Base-by-base conservation (phyloP, 2,888 invertebrate species). In the Agriopis marginaria region DNA sequence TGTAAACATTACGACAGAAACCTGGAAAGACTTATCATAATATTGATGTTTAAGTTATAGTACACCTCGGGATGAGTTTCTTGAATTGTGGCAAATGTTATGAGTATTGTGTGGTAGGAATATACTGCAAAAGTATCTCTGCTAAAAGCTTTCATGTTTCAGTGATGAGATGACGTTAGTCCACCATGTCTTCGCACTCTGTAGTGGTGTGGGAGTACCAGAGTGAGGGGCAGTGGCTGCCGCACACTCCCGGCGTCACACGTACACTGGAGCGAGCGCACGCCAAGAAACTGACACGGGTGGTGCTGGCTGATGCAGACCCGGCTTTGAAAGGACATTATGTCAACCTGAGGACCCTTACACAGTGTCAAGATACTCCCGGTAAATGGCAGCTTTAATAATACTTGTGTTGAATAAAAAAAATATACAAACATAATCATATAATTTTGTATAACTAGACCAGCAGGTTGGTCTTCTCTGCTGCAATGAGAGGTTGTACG, bases 231-330 rank as follows among this genome's bases (percentile, higher is more conserved):
- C 95, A 95, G 81, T 98, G 98, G 98, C 93, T 97, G 86, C 98
- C 98, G 0, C 98, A 98, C 89, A 97, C 97, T 63, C 97, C 98
- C 0, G 97, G 96, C 7, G 98, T 98, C 7, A 96, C 97, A 0
- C 97, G 98, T 82, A 97, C 97, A 72, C 91, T 98, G 75, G 98
- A 98, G 87, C 95, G 98, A 63, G 98, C 98, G 0, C 96, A 97
- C 83, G 97, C 95, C 73, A 98, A 98, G 92, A 97, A 97, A 83
- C 90, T 98, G 42, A 98, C 98, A 0, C 92, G 97, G 63, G 98
- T 98, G 7, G 96, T 98, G 79, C 92, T 98, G n/a, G 97, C 97
- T 63, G 98, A 98, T 91, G 98, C 98, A 1, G 98, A 98, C 87
- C 98, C 98, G 0, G 95, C 95, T 70, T 91, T 98, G 63, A 95